Base-by-base conservation (phyloP, 1,140 invertebrate species). In the Adelges cooleyi region DNA sequence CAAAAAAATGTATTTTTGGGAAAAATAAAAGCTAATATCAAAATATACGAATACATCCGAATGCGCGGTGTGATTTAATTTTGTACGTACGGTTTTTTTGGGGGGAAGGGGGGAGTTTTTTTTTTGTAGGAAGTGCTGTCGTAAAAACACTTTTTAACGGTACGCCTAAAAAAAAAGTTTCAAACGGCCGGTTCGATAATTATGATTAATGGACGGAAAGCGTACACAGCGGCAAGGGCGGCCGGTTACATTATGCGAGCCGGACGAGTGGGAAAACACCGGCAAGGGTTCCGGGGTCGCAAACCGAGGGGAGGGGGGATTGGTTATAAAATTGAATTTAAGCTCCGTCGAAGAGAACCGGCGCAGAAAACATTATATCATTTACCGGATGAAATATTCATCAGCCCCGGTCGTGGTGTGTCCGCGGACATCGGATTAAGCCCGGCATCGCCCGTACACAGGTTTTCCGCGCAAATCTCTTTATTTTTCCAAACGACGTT, bases 151-250 rank as follows among this genome's bases (percentile, higher is more conserved):
- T 59, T 29, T 56, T 56, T 33, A 29, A 44, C 22, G 10, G 15
- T 59, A 29, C 29, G 5, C 29, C 5, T 42, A 42, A 42, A 20
- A 56, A 59, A 25, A 42, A 29, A 22, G 42, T 46, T 59, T 13
- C 15, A 20, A 59, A 59, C 40, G 27, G 25, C 15, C 44, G 23
- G n/a, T 29, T 46, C 42, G 15, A 48, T 56, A 48, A 62, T 62
- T 48, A 62, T 62, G 42, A 62, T 62, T 62, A 46, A 62, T 62
- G 42, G 6, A 22, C n/a, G n/a, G n/a, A n/a, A n/a, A n/a, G n/a
- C n/a, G n/a, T n/a, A n/a, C n/a, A n/a, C n/a, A n/a, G n/a, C n/a
- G n/a, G n/a, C n/a, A n/a, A n/a, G n/a, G n/a, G n/a, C n/a, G n/a
- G n/a, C n/a, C n/a, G n/a, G n/a, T n/a, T n/a, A n/a, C n/a, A n/a